Conservation (phyloP, 2,113 vertebrate genomes). For the Syngnathus floridae region DNA sequence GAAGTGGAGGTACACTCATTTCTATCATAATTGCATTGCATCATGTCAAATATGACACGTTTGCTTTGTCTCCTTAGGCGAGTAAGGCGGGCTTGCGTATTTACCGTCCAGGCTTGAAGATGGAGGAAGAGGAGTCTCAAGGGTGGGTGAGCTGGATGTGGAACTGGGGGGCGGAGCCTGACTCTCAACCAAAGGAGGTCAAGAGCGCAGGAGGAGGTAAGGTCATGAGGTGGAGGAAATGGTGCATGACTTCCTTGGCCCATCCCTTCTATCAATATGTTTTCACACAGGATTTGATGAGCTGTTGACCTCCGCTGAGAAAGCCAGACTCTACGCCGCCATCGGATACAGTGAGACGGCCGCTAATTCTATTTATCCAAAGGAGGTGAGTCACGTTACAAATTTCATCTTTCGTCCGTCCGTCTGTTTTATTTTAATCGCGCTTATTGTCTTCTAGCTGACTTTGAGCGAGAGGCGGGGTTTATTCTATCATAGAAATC, state of each 20-base stretch:
- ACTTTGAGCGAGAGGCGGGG: too few species aligned
- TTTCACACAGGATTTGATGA: slow-evolving; percentile 77
- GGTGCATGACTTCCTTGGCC: neutral
- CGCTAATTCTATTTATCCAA: slow-evolving; percentile 89
- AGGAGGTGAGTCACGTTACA: slow-evolving; percentile 76
- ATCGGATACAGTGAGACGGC: slow-evolving; percentile 94
- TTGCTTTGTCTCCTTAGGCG: slow-evolving; percentile 60
- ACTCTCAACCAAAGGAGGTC: slow-evolving; percentile 61
- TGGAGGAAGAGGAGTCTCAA: slow-evolving; percentile 80
- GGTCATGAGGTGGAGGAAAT: slow-evolving; percentile 5
- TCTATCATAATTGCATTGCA: neutral
- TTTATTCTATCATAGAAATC: too few species aligned
- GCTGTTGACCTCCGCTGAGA: slow-evolving; percentile 85
- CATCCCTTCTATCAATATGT: neutral
- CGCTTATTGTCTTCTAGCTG: too few species aligned
- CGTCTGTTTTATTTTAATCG: neutral
- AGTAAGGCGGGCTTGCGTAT: slow-evolving; percentile 84
- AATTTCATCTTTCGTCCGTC: neutral
- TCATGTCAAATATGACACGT: neutral
- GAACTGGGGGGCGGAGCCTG: slow-evolving; percentile 76
- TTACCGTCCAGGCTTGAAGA: slow-evolving; percentile 80
- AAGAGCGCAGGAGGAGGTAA: slow-evolving; percentile 72
- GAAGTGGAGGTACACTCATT: slow-evolving; percentile 96
- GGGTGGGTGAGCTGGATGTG: slow-evolving; percentile 93
- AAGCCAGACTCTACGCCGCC: slow-evolving; percentile 89